Evolutionary conservation across 2,888 invertebrate species (phyloP).

Genomic region (Octonoba sinensis): DNA sequence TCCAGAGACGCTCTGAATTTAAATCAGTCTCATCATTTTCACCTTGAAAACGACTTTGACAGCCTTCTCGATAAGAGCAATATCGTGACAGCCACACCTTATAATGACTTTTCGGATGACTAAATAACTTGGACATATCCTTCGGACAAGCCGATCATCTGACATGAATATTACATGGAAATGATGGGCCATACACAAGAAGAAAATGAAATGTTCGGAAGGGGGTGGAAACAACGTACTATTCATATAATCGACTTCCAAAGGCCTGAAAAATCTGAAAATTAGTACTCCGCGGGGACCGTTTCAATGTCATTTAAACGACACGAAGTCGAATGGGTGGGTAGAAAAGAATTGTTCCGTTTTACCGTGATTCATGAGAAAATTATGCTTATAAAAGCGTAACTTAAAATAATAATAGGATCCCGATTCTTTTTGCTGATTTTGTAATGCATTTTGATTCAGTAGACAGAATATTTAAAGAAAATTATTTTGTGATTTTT

Average conservation of each 20-base stretch:
- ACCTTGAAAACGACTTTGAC: slow-evolving; percentile 43
- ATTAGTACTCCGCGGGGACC: slow-evolving; percentile 36
- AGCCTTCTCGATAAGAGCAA: slow-evolving; percentile 22
- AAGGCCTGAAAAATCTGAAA: slow-evolving; percentile 32
- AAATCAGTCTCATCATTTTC: slow-evolving; percentile 50
- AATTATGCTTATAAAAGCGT: no score
- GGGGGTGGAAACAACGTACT: no score
- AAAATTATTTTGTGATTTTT: no score
- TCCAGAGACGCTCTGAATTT: slow-evolving; percentile 19
- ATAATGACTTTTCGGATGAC: slow-evolving; percentile 56
- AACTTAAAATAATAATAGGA: no score
- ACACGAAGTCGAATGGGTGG: slow-evolving; percentile 20
- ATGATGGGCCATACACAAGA: slow-evolving; percentile 14
- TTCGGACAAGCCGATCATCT: slow-evolving; percentile 12
- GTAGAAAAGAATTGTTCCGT: background rate
- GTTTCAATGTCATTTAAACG: slow-evolving; percentile 36
- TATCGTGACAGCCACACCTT: slow-evolving; percentile 41
- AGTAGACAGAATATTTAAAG: no score
- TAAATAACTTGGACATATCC: slow-evolving; percentile 46
- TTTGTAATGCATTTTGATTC: no score
- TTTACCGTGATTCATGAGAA: no score
- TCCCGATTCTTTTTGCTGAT: no score
- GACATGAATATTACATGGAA: slow-evolving; percentile 56
- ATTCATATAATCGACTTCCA: slow-evolving; percentile 25
- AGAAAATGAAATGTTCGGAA: no score